Evolutionary conservation across 1,140 invertebrate species (phyloP), one percentile per base, ranked within the genome.

Genomic region (Trichoplusia ni): DNA sequence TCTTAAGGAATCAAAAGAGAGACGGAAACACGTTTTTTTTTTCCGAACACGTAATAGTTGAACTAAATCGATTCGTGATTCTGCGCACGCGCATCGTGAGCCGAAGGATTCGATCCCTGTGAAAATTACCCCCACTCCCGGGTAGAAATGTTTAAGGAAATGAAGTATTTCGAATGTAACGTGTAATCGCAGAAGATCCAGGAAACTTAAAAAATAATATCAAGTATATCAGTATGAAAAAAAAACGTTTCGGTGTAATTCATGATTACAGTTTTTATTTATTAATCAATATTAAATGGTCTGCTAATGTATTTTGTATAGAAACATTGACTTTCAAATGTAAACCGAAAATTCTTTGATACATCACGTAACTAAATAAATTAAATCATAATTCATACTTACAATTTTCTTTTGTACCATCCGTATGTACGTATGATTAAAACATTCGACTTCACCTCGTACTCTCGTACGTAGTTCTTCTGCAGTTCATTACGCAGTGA

Each of bases 31-130:
- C 21, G 33, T 23, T 16, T 31, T 58, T 58, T 44, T 58, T 44
- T n/a, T n/a, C n/a, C 54, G 16, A 5, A 58, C 25, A 49, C 46
- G 25, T 58, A 54, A 54, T 54, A 25, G 21, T 44, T 29, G 46
- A 42, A 40, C 23, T 51, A 54, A 65, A 70, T 65, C 67, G 44
- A 53, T 47, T 74, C 68, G 68, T 74, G 68, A 73, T 70, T 23
- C 49, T 14, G 14, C 16, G 64, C 71, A 68, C 68, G 68, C 47
- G 67, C 29, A 29, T 23, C 64, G 59, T 67, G 64, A 64, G 29
- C 33, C 11, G 16, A 51, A 35, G 44, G 33, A 47, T 58, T 68
- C 46, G 42, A 44, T 64, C 27, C 64, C 49, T 35, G 40, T 42
- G 54, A 29, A 44, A 64, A 64, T 51, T 64, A 37, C 21, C 61